Base-by-base conservation (phyloP, 53 echinoderm and acorn worm species). In the Arbacia lixula region DNA sequence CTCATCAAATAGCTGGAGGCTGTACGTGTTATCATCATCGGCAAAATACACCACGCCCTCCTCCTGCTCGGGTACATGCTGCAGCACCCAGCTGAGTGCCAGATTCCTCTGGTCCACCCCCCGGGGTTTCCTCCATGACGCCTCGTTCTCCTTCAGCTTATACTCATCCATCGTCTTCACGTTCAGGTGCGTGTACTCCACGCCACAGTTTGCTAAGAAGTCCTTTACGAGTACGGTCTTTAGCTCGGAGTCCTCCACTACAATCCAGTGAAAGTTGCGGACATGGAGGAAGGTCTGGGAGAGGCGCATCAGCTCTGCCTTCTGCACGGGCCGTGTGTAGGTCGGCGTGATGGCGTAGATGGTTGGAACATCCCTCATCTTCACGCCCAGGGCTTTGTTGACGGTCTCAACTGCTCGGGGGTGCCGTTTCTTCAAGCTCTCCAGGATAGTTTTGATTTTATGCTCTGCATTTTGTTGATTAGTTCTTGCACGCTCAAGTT, bases 11-110 rank as follows among this genome's bases (percentile, higher is more conserved):
- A 97, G 51, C 53, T 90, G 83, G 32, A 97, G 61, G 85, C 85
- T 86, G 51, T 97, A 97, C 0, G 98, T 97, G 71, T 97, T 97
- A 37, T 97, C 98, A 85, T 97, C 98, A 85, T 97, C 98, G 40
- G 98, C 98, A 85, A 94, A 97, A 53, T 97, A 94, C 36, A 97
- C 84, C 9, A 97, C 87, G 6, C 88, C 93, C 10, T 76, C 83
- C 27, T 86, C 43, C 30, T 85, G 68, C 21, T 73, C 75, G 21
- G 76, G 50, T 10, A 73, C 68, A 38, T 93, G 87, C 33, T 87
- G 56, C 26, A 91, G 33, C 58, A 97, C 61, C 98, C 98, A 97
- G 10, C 92, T 88, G 57, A 97, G 78, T 32, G 88, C 98, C 33
- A 90, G 66, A 68, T 97, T 97, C 54, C 98, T 83, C 84, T 97